Conservation (phyloP, 2,113 vertebrate species). For the Phalacrocorax carbo region DNA sequence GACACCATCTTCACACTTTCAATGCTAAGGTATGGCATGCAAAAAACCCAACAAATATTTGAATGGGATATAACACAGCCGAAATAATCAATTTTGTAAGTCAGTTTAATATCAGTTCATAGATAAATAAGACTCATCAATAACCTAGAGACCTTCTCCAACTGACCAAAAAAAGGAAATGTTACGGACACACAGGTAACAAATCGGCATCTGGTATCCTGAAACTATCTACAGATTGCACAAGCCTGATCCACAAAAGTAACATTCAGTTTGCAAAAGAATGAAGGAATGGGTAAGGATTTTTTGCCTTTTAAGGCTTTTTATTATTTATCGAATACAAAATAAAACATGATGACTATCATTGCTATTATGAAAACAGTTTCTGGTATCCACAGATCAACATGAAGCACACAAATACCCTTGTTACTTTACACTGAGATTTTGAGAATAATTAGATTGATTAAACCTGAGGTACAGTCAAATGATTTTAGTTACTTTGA, state of each 20-base stretch:
- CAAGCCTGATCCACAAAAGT: background rate
- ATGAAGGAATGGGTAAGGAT: background rate
- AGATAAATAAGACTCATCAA: background rate
- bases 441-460: background rate
- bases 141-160: background rate
- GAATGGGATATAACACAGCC: background rate
- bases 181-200: accelerated
- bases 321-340: background rate
- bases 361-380: background rate
- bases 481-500: background rate
- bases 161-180: background rate
- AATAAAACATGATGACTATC: background rate
- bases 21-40: background rate
- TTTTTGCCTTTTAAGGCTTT: background rate
- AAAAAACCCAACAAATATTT: background rate
- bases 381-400: background rate
- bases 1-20: background rate
- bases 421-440: background rate
- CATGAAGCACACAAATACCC: background rate
- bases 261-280: background rate
- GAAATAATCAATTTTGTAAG: background rate
- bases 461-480: background rate
- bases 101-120: background rate
- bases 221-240: background rate
- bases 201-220: background rate